phyloP scores from a whole-genome alignment of 23 tunicate genomes.

The Trididemnum nubilum region DNA sequence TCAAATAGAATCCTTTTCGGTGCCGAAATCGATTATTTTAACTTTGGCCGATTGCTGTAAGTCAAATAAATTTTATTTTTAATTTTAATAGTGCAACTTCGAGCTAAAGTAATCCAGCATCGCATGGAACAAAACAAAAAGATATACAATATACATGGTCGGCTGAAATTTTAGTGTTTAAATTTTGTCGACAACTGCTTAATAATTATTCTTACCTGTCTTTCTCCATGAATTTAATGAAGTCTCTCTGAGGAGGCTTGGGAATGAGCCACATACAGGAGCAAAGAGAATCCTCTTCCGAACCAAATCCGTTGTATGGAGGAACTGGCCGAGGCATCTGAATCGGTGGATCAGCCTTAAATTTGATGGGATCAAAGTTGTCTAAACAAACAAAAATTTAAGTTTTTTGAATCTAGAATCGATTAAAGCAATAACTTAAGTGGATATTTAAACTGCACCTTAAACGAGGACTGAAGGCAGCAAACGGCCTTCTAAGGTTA shows the following conservation, averaged over 20 bases:
- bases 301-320: slow-evolving; percentile 99
- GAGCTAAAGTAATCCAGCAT: too few species aligned
- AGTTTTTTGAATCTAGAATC: neutral
- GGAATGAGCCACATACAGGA: slow-evolving; percentile 95
- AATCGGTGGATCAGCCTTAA: slow-evolving; percentile 63
- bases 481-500: neutral
- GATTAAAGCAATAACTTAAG: neutral
- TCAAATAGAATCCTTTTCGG: too few species aligned
- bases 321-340: slow-evolving; percentile 78
- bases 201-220: too few species aligned
- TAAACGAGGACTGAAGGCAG: neutral
- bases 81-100: too few species aligned
- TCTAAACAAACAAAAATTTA: slow-evolving; percentile 50
- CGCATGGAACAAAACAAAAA: too few species aligned
- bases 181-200: too few species aligned
- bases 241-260: slow-evolving; percentile 95
- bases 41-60: too few species aligned
- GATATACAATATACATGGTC: too few species aligned
- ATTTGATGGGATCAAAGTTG: slow-evolving; percentile 64
- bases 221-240: slow-evolving; percentile 97
- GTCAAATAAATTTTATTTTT: too few species aligned
- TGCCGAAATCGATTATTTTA: too few species aligned
- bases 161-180: too few species aligned
- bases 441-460: too few species aligned
- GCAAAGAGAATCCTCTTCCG: slow-evolving; percentile 91